Base-by-base conservation (phyloP, 2,113 vertebrate genomes). In the Antennarius striatus region DNA sequence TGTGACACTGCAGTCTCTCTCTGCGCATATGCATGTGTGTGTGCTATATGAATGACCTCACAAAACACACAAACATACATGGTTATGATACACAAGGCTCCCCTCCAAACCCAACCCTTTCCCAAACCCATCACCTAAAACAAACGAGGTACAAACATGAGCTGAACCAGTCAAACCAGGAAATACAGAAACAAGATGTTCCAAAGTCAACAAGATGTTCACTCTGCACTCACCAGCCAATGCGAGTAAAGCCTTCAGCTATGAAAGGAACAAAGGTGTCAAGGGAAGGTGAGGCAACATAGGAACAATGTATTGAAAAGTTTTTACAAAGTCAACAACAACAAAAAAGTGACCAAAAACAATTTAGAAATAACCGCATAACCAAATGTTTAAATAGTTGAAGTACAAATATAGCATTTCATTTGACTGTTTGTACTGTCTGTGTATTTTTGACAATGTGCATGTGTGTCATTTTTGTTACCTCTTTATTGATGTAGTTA, bases 241-340 rank as follows among this genome's bases (percentile, higher is more conserved):
- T 98, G 95, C 97, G 93, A 95, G 89, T 95, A 95, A 95, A 94
- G 94, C 91, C 93, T 91, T 92, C 95, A 95, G 92, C 95, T 96
- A 91, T 96, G 94, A 95, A 94, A 67, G 91, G 95, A 96, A 91
- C 92, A 93, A 93, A 93, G 90, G 94, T 95, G 92, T 80, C 93
- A 92, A 90, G 94, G 94, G 95, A 94, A 96, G 91, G 95, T 95
- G 95, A 95, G 95, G 71, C 91, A 93, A 93, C 93, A 93, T 90
- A 93, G 94, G 93, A 95, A 92, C 93, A 94, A 92, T 95, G 90
- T 87, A 76, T 39, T 51, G 29, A 57, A 63, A 13, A 39, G 55
- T n/a, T 12, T 49, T 60, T 57, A 77, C 11, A 3, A 1, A 60
- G 15, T 36, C 55, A 63, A 29, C 63, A 52, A 51, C 13, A 32